A percentile compares a stretch with the other conserved stretches of the same genome.
Evolutionary conservation across 2,797 vertebrate species (phyloP).

Genomic region (Ataeniobius toweri): DNA sequence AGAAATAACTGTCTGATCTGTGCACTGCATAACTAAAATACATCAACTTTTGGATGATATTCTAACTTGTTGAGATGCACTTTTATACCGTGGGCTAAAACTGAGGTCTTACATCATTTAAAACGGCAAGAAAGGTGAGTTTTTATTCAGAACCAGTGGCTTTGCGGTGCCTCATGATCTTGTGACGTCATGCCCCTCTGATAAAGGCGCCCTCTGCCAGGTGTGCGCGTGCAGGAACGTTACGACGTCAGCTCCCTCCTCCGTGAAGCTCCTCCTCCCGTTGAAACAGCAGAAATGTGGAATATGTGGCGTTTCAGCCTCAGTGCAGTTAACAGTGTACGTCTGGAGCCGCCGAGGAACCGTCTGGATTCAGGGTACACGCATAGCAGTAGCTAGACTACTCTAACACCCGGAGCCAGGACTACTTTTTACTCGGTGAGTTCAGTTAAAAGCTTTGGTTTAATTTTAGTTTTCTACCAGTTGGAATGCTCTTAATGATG

Average conservation of each 20-base stretch:
- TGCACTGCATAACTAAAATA: too few relatives aligned
- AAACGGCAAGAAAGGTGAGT: too few relatives aligned
- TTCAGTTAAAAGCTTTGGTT: too few relatives aligned
- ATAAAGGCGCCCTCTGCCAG: background rate
- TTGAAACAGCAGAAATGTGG: conserved; percentile 1
- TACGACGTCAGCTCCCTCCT: conserved; percentile 33
- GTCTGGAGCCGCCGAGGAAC: accelerated
- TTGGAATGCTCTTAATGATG: background rate
- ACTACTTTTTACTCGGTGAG: background rate
- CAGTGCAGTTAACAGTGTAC: background rate
- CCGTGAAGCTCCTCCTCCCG: conserved; percentile 24
- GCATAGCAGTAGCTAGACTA: background rate
- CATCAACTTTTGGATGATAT: too few relatives aligned
- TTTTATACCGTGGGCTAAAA: too few relatives aligned
- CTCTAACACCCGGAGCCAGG: background rate
- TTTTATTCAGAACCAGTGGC: too few relatives aligned
- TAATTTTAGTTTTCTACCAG: background rate
- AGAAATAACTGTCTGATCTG: too few relatives aligned
- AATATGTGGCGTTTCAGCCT: conserved; percentile 13
- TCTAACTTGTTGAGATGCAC: too few relatives aligned
- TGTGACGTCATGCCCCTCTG: too few relatives aligned
- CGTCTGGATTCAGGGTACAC: background rate
- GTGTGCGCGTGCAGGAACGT: background rate
- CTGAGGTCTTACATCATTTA: too few relatives aligned
- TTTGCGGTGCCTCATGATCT: too few relatives aligned